Evolutionary conservation across 2,113 vertebrate genomes (phyloP).

Genomic region (Promerops cafer): DNA sequence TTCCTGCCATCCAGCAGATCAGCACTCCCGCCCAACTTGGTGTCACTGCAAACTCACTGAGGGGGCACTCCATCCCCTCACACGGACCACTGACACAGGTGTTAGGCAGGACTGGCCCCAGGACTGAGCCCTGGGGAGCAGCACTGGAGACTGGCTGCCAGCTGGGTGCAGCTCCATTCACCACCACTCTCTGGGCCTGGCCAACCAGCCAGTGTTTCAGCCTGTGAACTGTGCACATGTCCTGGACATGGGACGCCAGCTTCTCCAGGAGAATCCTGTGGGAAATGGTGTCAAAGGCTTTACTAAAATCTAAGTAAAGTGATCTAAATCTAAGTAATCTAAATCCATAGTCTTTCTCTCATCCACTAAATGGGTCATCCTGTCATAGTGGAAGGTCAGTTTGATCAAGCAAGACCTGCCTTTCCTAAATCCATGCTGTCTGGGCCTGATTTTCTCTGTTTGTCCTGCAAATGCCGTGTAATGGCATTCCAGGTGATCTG

Average conservation of each 20-base stretch:
- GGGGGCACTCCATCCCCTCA: background rate
- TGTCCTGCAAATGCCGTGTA: background rate
- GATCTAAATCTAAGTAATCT: too few species aligned
- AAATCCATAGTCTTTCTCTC: background rate
- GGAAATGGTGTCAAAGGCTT: background rate
- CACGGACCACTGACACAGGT: fast-evolving
- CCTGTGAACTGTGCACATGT: background rate
- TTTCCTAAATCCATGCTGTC: background rate
- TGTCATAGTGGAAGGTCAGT: background rate
- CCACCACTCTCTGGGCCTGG: background rate
- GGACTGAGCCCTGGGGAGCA: background rate
- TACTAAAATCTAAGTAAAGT: background rate
- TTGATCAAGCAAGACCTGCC: background rate
- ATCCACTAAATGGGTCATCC: background rate
- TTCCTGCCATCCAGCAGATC: background rate
- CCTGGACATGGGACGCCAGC: background rate
- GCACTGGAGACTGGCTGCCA: background rate
- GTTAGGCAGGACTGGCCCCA: background rate
- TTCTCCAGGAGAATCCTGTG: background rate
- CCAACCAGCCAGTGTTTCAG: background rate
- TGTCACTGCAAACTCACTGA: background rate
- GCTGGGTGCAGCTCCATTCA: background rate
- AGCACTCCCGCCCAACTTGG: background rate
- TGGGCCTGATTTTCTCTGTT: background rate
- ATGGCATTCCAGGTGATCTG: background rate